phyloP scores from a whole-genome alignment of 2,888 invertebrate species.

The Camponotus fellah region DNA sequence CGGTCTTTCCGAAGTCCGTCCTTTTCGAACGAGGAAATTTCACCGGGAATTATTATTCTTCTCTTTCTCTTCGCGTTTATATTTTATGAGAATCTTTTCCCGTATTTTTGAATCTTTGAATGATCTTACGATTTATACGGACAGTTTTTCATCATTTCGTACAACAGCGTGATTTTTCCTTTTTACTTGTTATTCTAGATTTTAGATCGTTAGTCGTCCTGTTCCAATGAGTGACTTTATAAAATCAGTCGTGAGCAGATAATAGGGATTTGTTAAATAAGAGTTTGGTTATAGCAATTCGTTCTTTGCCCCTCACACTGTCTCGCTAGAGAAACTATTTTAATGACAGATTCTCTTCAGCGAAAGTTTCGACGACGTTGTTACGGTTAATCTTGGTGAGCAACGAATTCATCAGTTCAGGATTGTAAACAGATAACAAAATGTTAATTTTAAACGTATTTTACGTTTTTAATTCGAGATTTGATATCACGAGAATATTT shows the following conservation, averaged over 20 bases:
- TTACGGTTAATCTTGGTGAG: not conserved
- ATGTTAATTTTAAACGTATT: not conserved
- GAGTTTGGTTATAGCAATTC: not conserved
- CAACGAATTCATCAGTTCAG: not conserved
- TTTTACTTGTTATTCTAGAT: not conserved
- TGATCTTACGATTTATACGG: not conserved
- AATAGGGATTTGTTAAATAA: not conserved
- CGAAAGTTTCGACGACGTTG: not conserved
- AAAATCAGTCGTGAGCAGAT: not conserved
- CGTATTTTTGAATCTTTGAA: not conserved
- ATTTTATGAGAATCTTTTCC: not conserved
- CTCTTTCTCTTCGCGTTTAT: not conserved
- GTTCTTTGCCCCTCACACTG: not conserved
- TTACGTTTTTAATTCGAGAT: not conserved
- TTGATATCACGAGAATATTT: not conserved
- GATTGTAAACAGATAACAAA: not conserved
- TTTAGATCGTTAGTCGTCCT: not conserved
- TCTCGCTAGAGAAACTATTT: not conserved
- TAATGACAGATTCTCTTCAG: constrained; percentile 13
- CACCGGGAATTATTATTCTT: not conserved
- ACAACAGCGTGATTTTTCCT: not conserved
- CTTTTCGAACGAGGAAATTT: not conserved
- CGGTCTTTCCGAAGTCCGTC: not conserved
- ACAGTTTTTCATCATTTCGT: not conserved
- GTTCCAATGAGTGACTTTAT: not conserved